These are phyloP conservation scores for Ceyx melanurus DNA, from an alignment of 2,113 vertebrate species.

Conservation along the genomic window DNA sequence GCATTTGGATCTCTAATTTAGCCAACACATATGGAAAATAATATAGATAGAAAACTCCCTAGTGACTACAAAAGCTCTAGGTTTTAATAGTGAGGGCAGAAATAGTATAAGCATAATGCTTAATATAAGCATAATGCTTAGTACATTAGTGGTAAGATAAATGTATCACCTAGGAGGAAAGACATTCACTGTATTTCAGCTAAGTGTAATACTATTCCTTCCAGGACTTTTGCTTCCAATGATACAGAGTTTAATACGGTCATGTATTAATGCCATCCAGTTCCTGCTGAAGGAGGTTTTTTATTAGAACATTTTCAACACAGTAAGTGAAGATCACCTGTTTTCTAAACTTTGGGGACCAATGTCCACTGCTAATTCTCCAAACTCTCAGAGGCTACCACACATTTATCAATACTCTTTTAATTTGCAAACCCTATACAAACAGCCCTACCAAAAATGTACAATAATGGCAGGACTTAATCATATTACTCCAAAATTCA, in stretches of 20 bases:
- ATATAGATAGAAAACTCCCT: slow-evolving; percentile 58
- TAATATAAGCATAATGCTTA: slow-evolving; percentile 54
- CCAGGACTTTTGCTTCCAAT: not conserved
- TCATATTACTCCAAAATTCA: not conserved
- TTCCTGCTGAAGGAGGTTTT: not conserved
- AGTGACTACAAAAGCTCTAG: slow-evolving; percentile 62
- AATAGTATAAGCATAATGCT: slow-evolving; percentile 39
- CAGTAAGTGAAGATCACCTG: not conserved
- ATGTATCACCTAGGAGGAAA: slow-evolving; percentile 11
- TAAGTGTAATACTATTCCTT: not conserved
- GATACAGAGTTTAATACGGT: not conserved
- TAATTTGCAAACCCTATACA: not conserved
- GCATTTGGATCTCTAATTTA: slow-evolving; percentile 70
- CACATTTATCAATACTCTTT: not conserved
- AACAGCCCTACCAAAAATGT: not conserved
- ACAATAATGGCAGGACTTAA: not conserved
- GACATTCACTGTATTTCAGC: not conserved
- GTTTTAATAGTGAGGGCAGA: slow-evolving; percentile 59
- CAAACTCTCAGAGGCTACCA: not conserved
- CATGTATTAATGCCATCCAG: not conserved
- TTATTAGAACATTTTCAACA: not conserved
- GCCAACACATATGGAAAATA: slow-evolving; percentile 54
- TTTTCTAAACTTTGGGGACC: not conserved
- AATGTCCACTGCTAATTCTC: not conserved
- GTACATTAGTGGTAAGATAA: slow-evolving; percentile 29